Base-by-base conservation (phyloP, 1,140 invertebrate species). In the Colletes latitarsis region DNA sequence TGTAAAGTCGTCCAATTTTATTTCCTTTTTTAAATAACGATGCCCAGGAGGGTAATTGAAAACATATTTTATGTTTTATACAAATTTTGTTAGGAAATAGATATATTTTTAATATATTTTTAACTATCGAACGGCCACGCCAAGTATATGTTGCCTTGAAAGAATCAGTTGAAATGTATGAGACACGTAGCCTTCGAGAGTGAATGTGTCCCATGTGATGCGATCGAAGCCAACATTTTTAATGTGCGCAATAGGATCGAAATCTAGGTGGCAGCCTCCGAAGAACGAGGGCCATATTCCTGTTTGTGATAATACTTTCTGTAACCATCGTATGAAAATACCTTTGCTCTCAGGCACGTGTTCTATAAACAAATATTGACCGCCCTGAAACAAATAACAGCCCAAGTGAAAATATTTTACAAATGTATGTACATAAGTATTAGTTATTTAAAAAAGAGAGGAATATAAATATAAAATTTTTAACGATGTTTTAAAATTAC, bases 281-380 rank as follows among this genome's bases (percentile, higher is more conserved):
- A 89, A 92, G 30, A 93, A 72, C 15, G 84, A 81, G 5, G 92
- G 91, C 91, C 92, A 93, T 74, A 93, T 84, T 82, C 78, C 82
- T 3, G 86, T 90, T 81, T 84, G 89, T 0, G 92, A 91, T 53
- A 92, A 83, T 17, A 90, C 62, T 21, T 70, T 81, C 82, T 93
- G 91, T 1, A 92, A 17, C 87, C 88, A 90, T 17, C 68, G 64
- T 15, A 85, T 63, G 4, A 92, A 73, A 3, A 82, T 89, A 66
- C 84, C 86, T 74, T 89, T 60, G 1, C 81, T 66, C n/a, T 91
- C 91, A 12, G 89, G 84, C 39, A 92, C 71, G 64, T 93, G 92
- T 76, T 93, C 92, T 74, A 92, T 83, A 58, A 93, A 93, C 39
- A 91, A 82, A 81, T 92, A 92, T 57, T 85, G 88, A 39, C 92